Conservation (phyloP, 2,113 vertebrate genomes). For the Panurus biarmicus region DNA sequence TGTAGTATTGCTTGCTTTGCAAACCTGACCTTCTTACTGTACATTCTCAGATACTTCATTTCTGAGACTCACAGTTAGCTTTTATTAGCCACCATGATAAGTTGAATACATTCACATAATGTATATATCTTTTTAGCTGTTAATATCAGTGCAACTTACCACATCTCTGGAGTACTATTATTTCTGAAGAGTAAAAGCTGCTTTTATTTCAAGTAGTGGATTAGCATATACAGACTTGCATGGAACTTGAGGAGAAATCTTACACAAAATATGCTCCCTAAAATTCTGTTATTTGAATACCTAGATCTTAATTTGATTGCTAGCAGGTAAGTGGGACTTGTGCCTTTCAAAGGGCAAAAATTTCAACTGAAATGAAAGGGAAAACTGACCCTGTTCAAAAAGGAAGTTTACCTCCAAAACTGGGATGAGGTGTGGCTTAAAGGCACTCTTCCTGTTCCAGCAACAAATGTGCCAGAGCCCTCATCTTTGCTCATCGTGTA, state of each 20-base stretch:
- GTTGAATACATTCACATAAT: not conserved
- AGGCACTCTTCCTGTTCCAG: not conserved
- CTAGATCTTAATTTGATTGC: not conserved
- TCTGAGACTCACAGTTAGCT: not conserved
- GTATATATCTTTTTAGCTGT: not conserved
- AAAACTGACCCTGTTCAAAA: not conserved
- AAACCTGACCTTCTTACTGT: not conserved
- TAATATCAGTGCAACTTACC: not conserved
- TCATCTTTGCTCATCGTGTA: not conserved
- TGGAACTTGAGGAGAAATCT: not conserved
- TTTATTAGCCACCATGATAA: not conserved
- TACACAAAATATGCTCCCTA: not conserved
- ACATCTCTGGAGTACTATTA: not conserved
- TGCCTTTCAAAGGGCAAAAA: not conserved
- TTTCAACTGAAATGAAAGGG: not conserved
- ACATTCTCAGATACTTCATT: not conserved
- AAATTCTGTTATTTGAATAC: not conserved
- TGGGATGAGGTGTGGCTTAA: not conserved
- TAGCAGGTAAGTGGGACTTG: not conserved
- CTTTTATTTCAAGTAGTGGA: not conserved
- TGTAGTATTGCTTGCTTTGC: not conserved
- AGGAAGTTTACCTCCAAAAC: not conserved
- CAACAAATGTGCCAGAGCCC: not conserved
- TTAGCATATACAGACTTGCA: not conserved
- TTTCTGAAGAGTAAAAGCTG: not conserved